Evolutionary conservation across 1,140 invertebrate genomes (phyloP).

Genomic region (Conus betulinus): DNA sequence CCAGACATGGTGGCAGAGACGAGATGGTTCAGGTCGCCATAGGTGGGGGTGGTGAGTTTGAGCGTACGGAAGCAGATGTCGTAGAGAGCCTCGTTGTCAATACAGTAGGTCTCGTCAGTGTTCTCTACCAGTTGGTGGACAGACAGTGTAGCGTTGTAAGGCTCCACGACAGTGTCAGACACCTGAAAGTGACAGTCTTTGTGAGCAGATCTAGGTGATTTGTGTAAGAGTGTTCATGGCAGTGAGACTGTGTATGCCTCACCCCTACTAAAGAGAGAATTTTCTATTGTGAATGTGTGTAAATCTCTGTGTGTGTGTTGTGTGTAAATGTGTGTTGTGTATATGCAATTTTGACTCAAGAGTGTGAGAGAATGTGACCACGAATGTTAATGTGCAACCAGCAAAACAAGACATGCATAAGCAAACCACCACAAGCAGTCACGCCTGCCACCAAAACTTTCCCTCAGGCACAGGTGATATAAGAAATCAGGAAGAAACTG

Average conservation of each 20-base stretch:
- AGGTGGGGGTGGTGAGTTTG: slow-evolving; percentile 86
- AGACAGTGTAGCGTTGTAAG: slow-evolving; percentile 82
- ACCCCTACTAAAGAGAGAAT: too few species aligned
- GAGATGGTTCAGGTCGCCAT: slow-evolving; percentile 89
- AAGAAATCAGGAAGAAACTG: too few species aligned
- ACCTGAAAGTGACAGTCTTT: slow-evolving; percentile 51
- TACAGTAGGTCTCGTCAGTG: slow-evolving; percentile 81
- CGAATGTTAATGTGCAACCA: too few species aligned
- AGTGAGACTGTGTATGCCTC: too few species aligned
- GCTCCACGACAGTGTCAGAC: slow-evolving; percentile 80
- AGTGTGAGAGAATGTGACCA: too few species aligned
- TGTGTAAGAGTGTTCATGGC: not conserved
- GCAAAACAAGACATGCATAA: too few species aligned
- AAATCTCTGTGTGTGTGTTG: not conserved
- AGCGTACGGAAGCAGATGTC: slow-evolving; percentile 87
- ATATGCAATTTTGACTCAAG: too few species aligned
- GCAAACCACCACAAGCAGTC: too few species aligned
- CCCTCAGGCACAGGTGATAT: too few species aligned
- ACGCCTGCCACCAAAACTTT: too few species aligned
- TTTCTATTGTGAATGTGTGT: not conserved
- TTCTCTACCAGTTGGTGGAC: slow-evolving; percentile 88
- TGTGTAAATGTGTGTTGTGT: too few species aligned
- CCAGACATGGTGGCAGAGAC: slow-evolving; percentile 83
- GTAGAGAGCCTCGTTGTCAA: slow-evolving; percentile 88
- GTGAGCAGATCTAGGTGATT: not conserved